phyloP scores from a whole-genome alignment of 2,797 vertebrate species.

The Ctenopoma multispine region DNA sequence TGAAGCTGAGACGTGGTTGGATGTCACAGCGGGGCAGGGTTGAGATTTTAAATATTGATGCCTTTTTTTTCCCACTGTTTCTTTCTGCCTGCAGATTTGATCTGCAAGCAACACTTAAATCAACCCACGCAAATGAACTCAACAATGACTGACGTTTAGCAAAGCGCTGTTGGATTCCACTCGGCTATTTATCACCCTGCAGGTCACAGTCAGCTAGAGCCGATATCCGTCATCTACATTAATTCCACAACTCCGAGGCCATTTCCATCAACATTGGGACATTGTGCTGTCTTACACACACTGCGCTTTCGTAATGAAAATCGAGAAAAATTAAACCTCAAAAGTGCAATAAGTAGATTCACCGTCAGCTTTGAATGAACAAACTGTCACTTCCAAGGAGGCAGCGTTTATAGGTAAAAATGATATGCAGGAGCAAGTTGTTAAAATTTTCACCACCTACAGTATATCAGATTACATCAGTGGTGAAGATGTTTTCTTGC shows the following conservation, averaged over 20 bases:
- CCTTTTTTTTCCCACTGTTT: constrained; percentile 39
- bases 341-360: constrained; percentile 2
- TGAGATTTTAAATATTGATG: constrained; percentile 57
- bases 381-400: not conserved
- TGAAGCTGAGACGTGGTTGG: constrained; percentile 49
- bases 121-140: constrained; percentile 49
- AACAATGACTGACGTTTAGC: constrained; percentile 57
- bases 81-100: constrained; percentile 30
- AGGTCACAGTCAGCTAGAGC: constrained; percentile 34
- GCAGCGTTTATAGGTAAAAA: not conserved
- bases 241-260: not conserved
- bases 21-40: constrained; percentile 22
- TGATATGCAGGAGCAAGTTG: not conserved
- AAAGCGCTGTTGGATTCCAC: constrained; percentile 43
- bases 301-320: not conserved
- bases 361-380: not conserved
- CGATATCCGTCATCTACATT: constrained; percentile 13
- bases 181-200: constrained; percentile 32
- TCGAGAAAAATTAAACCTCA: not conserved
- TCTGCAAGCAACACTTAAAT: constrained; percentile 53
- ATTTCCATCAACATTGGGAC: constrained; percentile 12
- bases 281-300: not conserved
- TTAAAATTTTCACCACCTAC: too few relatives aligned
- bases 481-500: too few relatives aligned
- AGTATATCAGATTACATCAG: not conserved